phyloP scores from a whole-genome alignment of 2,113 vertebrate species.

The Ascaphus truei region DNA sequence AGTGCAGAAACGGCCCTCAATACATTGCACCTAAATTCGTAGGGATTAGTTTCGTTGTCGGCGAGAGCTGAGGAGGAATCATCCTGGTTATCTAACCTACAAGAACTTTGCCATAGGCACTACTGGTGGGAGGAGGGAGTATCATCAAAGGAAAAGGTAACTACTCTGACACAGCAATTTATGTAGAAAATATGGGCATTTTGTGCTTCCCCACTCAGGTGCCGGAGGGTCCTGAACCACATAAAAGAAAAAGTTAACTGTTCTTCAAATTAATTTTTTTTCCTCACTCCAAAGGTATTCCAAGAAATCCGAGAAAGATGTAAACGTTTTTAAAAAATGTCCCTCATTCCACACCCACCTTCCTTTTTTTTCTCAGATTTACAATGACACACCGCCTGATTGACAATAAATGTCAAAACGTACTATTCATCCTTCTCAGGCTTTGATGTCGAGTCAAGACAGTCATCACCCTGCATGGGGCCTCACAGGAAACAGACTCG shows the following conservation, averaged over 20 bases:
- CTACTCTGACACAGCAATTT: constrained; percentile 5
- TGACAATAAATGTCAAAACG: constrained; percentile 4
- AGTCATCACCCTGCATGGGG: not conserved
- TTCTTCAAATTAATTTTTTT: not conserved
- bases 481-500: not conserved
- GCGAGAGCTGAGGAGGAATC: not conserved
- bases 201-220: constrained; percentile 6
- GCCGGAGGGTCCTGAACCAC: not conserved
- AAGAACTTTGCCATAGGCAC: not conserved
- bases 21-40: too few relatives aligned
- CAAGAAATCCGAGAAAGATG: not conserved
- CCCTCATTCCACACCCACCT: not conserved
- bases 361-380: not conserved
- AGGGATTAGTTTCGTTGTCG: too few relatives aligned
- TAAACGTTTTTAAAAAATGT: not conserved
- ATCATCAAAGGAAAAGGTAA: constrained; percentile 17
- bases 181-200: not conserved
- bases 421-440: constrained; percentile 1
- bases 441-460: constrained; percentile 4
- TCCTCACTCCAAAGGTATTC: not conserved
- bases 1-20: too few relatives aligned
- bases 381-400: not conserved
- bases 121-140: not conserved
- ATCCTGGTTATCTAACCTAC: not conserved
- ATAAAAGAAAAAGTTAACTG: constrained; percentile 5